Base-by-base conservation (phyloP, 2,888 invertebrate species). In the Mimas tiliae region DNA sequence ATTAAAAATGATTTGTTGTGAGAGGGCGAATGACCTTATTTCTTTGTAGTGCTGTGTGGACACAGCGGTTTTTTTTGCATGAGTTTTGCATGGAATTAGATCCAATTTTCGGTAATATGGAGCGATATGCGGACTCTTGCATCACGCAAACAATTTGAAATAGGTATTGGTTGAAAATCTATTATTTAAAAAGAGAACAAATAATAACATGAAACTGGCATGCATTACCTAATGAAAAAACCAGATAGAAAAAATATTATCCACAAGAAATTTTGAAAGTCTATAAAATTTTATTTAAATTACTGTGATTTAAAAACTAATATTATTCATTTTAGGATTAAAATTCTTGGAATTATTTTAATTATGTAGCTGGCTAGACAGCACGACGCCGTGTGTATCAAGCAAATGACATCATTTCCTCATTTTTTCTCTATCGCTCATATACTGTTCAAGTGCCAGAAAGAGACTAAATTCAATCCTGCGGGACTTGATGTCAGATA, bases 1-100 rank as follows among this genome's bases (percentile, higher is more conserved):
- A 93, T 92, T 93, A 93, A 93, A 92, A 93, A 91, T 91, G 90
- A 91, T 88, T 91, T 90, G 90, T 88, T 81, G 83, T 77, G 75
- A 71, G 88, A 86, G 86, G 92, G 92, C 86, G 87, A 91, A 89
- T 88, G 91, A 89, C 91, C 91, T 83, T 89, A 86, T 86, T 88
- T 81, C 80, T 81, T 70, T 33, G 45, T 87, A 91, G 90, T 83
- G 90, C 63, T 84, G 89, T 67, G 63, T 51, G 33, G 45, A 64
- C 47, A 55, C 52, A 64, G 67, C 53, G 69, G 67, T 48, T 11
- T 19, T 45, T 27, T 55, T 65, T 47, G 33, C 53, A 53, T 16
- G 45, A 12, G n/a, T 65, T 33, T 47, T 53, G 19, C 19, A 11
- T 33, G 12, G 12, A 27, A 11, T 16, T 21, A 21, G n/a, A 16